Evolutionary conservation across 2,888 invertebrate genomes (phyloP).

Genomic region (Reticulitermes lucifugus): DNA sequence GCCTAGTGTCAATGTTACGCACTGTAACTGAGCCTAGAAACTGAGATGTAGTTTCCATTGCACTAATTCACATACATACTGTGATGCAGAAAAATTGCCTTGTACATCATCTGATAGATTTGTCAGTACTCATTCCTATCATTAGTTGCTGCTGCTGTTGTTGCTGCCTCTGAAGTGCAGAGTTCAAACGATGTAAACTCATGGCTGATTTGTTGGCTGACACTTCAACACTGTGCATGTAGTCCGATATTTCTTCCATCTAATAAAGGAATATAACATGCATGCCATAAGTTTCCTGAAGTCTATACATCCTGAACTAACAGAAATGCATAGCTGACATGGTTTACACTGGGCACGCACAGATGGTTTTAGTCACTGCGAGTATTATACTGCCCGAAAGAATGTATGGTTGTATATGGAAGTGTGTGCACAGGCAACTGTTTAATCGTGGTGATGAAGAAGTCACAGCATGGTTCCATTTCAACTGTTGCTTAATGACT

Average conservation of each 20-base stretch:
- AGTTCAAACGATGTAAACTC: constrained; percentile 60
- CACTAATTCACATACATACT: too few species aligned
- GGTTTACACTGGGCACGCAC: not conserved
- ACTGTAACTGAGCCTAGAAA: too few species aligned
- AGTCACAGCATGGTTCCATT: too few species aligned
- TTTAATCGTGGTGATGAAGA: too few species aligned
- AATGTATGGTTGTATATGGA: not conserved
- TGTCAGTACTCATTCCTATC: not conserved
- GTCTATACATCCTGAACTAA: not conserved
- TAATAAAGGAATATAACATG: constrained; percentile 52
- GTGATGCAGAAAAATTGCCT: not conserved
- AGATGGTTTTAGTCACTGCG: too few species aligned
- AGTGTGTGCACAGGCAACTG: too few species aligned
- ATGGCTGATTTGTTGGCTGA: constrained; percentile 61
- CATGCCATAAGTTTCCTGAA: not conserved
- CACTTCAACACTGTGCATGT: constrained; percentile 62
- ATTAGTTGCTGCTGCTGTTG: not conserved
- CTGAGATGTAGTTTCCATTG: too few species aligned
- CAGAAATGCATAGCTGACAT: not conserved
- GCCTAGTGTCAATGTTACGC: too few species aligned
- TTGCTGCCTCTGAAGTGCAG: constrained; percentile 58
- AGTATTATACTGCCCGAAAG: too few species aligned
- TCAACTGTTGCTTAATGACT: too few species aligned
- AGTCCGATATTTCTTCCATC: constrained; percentile 64
- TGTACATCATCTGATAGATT: not conserved